Conservation (phyloP, 2,797 vertebrate species). For the Halcyon chelicuti region DNA sequence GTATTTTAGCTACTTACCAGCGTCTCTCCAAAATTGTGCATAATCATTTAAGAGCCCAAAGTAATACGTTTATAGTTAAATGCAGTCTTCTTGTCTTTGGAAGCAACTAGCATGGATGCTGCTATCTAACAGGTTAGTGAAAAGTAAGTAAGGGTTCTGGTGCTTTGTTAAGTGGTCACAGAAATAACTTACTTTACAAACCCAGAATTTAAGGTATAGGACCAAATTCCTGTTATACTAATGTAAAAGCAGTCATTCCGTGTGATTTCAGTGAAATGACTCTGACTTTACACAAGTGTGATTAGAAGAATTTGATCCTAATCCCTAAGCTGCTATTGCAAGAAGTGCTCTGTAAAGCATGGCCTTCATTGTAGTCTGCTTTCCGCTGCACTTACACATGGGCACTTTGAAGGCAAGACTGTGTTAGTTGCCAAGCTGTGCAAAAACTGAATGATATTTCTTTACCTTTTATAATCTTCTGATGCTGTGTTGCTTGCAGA, state of each 20-base stretch:
- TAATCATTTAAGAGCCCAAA: slow-evolving; percentile 10
- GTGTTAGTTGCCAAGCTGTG: slow-evolving; percentile 43
- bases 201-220: neutral
- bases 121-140: neutral
- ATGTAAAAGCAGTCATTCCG: slow-evolving; percentile 2
- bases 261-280: slow-evolving; percentile 4
- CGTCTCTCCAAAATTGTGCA: neutral
- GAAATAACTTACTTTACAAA: slow-evolving; percentile 13
- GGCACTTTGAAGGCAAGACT: slow-evolving; percentile 46
- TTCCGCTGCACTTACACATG: slow-evolving; percentile 16
- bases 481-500: slow-evolving; percentile 62
- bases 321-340: slow-evolving; percentile 56
- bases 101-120: slow-evolving; percentile 34
- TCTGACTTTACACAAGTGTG: slow-evolving; percentile 40
- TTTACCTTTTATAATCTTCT: slow-evolving; percentile 66
- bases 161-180: slow-evolving; percentile 1
- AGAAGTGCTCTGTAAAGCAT: slow-evolving; percentile 60
- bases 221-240: neutral
- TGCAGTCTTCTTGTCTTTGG: slow-evolving; percentile 13
- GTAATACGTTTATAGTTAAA: neutral
- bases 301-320: slow-evolving; percentile 62
- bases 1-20: slow-evolving; percentile 15
- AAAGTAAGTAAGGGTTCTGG: neutral
- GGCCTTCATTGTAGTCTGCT: slow-evolving; percentile 53
- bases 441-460: slow-evolving; percentile 49